phyloP scores from a whole-genome alignment of 1,140 invertebrate species.

The Euborellia annulipes region DNA sequence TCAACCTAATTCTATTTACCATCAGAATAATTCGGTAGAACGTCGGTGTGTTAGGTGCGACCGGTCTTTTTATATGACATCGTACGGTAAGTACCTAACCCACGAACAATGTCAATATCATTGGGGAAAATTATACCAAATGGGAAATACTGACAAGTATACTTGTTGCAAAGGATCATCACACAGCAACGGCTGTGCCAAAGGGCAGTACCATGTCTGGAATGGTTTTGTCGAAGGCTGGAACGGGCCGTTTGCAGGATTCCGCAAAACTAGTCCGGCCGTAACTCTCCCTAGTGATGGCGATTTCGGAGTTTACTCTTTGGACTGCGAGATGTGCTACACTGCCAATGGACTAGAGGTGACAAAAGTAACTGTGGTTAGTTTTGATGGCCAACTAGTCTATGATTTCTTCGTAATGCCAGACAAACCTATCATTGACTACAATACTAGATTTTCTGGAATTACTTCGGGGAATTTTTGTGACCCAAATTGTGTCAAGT shows the following conservation, averaged over 20 bases:
- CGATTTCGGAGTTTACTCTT: slow-evolving; percentile 46
- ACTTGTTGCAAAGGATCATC: slow-evolving; percentile 31
- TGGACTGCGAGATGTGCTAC: slow-evolving; percentile 91
- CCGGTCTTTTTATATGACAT: slow-evolving; percentile 44
- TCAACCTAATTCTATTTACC: too few species aligned
- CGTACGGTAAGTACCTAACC: slow-evolving; percentile 45
- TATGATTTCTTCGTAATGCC: slow-evolving; percentile 73
- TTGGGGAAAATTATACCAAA: slow-evolving; percentile 45
- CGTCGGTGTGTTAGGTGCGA: slow-evolving; percentile 51
- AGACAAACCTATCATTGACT: slow-evolving; percentile 58
- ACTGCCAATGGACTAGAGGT: slow-evolving; percentile 67
- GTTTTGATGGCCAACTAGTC: slow-evolving; percentile 46
- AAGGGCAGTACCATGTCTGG: slow-evolving; percentile 54
- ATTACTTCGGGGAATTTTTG: slow-evolving; percentile 52
- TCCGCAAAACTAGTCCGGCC: slow-evolving; percentile 35
- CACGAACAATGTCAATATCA: slow-evolving; percentile 62
- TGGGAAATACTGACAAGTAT: slow-evolving; percentile 18
- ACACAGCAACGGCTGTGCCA: slow-evolving; percentile 39
- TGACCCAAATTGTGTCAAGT: slow-evolving; percentile 35
- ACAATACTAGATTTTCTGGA: slow-evolving; percentile 75
- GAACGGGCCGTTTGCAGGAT: slow-evolving; percentile 52
- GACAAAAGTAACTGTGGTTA: slow-evolving; percentile 65
- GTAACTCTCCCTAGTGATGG: slow-evolving; percentile 19
- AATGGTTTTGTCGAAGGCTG: slow-evolving; percentile 43
- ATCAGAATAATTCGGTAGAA: too few species aligned